These are phyloP conservation scores for Yponomeuta cagnagella DNA, from an alignment of 2,888 invertebrate genomes.

Conservation along the genomic window DNA sequence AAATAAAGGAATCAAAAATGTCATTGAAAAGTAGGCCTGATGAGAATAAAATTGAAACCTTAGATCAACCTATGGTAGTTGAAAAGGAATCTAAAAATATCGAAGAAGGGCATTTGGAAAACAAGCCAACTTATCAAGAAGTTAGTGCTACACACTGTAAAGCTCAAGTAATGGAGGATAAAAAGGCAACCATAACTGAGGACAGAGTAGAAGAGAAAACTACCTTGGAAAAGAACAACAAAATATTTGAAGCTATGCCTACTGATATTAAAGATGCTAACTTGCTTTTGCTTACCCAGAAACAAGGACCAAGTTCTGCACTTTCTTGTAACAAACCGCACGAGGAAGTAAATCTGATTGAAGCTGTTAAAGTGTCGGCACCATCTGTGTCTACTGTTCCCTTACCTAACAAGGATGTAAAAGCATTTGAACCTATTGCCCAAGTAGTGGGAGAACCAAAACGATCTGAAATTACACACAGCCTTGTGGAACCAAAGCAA, in stretches of 20 bases:
- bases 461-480: not conserved
- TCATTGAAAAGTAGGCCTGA: not conserved
- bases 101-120: not conserved
- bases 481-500: not conserved
- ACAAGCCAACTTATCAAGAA: not conserved
- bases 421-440: not conserved
- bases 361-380: not conserved
- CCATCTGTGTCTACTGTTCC: not conserved
- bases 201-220: not conserved
- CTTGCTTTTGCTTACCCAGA: not conserved
- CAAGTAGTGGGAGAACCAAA: not conserved
- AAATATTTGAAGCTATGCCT: not conserved
- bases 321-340: not conserved
- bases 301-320: not conserved
- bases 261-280: not conserved
- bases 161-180: not conserved
- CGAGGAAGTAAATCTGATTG: not conserved
- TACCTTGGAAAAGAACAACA: not conserved
- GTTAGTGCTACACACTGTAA: not conserved
- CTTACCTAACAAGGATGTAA: not conserved
- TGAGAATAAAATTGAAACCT: not conserved
- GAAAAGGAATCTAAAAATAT: not conserved
- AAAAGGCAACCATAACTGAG: not conserved
- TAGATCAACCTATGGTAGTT: not conserved
- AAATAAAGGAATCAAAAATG: not conserved